These are phyloP conservation scores for Paramormyrops kingsleyae DNA, from an alignment of 2,113 vertebrate genomes.

Conservation along the genomic window DNA sequence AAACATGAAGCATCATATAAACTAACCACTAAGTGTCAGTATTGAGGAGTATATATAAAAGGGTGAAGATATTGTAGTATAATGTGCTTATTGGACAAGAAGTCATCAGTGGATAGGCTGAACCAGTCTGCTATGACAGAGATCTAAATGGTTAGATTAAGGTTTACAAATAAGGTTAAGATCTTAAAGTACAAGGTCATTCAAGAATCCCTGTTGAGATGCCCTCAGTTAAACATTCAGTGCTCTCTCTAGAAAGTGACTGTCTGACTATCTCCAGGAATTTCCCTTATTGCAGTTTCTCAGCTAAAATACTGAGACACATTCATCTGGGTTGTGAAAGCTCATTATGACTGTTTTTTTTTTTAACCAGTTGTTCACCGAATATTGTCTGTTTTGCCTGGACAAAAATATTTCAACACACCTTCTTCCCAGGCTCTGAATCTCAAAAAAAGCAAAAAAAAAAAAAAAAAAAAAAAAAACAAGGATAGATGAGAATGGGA, in stretches of 20 bases:
- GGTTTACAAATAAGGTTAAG: background rate
- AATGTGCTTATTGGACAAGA: background rate
- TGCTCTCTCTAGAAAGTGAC: background rate
- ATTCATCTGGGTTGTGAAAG: background rate
- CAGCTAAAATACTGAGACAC: background rate
- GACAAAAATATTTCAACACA: background rate
- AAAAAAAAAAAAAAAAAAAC: background rate
- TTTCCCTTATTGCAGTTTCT: background rate
- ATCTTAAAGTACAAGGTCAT: background rate
- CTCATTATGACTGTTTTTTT: background rate
- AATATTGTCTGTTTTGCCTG: background rate
- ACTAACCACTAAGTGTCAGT: background rate
- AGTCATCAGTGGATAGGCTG: background rate
- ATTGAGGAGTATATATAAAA: background rate
- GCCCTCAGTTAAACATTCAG: background rate
- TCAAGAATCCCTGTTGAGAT: background rate
- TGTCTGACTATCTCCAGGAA: background rate
- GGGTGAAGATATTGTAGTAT: background rate
- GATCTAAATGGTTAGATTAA: background rate
- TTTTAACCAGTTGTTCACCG: background rate
- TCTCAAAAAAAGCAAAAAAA: background rate
- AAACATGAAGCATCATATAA: background rate
- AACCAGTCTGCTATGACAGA: background rate
- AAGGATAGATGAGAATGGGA: background rate
- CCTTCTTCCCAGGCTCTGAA: background rate